Evolutionary conservation across 2,888 invertebrate genomes (phyloP).

Genomic region (Sarcophaga caerulescens): DNA sequence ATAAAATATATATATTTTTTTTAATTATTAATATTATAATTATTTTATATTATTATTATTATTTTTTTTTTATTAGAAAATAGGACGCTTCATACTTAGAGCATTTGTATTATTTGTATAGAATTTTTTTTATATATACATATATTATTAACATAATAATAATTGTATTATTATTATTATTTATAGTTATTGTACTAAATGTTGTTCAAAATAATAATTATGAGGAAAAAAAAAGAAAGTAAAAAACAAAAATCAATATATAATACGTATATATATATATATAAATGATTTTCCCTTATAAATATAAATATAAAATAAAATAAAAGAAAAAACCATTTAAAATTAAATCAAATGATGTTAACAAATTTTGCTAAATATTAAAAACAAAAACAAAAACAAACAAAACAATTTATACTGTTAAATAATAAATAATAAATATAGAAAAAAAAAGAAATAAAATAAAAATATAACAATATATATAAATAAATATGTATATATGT

Average conservation of each 20-base stretch:
- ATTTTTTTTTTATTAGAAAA: constrained; percentile 61
- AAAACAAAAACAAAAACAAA: background rate
- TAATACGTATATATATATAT: background rate
- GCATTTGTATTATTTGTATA: constrained; percentile 79
- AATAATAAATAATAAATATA: constrained; percentile 40
- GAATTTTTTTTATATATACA: constrained; percentile 69
- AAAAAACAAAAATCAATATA: background rate
- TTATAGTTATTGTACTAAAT: constrained; percentile 68
- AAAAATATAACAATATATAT: background rate
- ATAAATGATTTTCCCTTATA: constrained; percentile 32
- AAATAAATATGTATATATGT: background rate
- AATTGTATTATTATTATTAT: constrained; percentile 60
- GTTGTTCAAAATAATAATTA: constrained; percentile 62
- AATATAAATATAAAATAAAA: constrained; percentile 41
- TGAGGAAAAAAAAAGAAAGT: background rate
- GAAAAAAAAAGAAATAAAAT: too few relatives aligned
- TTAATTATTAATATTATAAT: constrained; percentile 37
- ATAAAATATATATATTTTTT: constrained; percentile 14
- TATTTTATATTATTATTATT: constrained; percentile 50
- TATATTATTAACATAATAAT: constrained; percentile 25
- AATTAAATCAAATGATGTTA: constrained; percentile 65
- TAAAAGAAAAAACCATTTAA: background rate
- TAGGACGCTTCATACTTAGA: constrained; percentile 71
- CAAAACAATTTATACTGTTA: constrained; percentile 68
- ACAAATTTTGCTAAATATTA: constrained; percentile 63